Evolutionary conservation across 2,113 vertebrate species (phyloP), one percentile per base, ranked within the genome.

Genomic region (Budorcas taxicolor): DNA sequence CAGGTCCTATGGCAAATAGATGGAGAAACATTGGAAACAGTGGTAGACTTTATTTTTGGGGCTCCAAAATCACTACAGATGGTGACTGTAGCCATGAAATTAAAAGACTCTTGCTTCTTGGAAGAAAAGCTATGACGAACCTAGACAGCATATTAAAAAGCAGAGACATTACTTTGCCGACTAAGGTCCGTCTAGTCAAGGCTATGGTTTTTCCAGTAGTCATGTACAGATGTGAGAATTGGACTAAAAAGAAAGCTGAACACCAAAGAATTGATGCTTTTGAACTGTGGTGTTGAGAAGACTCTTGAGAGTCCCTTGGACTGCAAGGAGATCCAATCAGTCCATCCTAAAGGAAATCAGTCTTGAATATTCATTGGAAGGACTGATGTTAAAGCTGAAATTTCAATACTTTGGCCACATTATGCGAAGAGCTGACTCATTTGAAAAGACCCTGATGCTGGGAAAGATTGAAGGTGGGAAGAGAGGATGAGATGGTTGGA

Each of bases 11-110:
- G 3, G 31, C 14, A 62, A 62, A 33, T 16, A 62, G 14, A 3
- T 62, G 60, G 29, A 33, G 6, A 62, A 62, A 33, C 7, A 16
- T 31, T 62, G 14, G 60, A 33, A 62, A 62, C 31, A 62, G 60
- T 62, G 14, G 3, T 3, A 33, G 6, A 33, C 6, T 62, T 62
- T 33, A 33, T 3, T 33, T 62, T 62, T 3, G 0, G 14, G 29
- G 29, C 60, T 33, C 60, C 60, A 33, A 62, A 16, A 31, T 33
- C 14, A 33, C 60, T 16, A 15, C 14, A 62, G 29, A 62, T 62
- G 14, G 60, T 33, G 29, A 16, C 14, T 16, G 29, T 14, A 62
- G 29, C 60, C 29, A 16, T 62, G 60, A 7, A 62, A 33, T 62
- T 62, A 62, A 33, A 62, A 62, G 13, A 62, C 6, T 6, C 60